Percentiles rank a stretch among this genome's conserved stretches.
Conservation (phyloP, 2,888 invertebrate species). For the Scaptomyza flava region DNA sequence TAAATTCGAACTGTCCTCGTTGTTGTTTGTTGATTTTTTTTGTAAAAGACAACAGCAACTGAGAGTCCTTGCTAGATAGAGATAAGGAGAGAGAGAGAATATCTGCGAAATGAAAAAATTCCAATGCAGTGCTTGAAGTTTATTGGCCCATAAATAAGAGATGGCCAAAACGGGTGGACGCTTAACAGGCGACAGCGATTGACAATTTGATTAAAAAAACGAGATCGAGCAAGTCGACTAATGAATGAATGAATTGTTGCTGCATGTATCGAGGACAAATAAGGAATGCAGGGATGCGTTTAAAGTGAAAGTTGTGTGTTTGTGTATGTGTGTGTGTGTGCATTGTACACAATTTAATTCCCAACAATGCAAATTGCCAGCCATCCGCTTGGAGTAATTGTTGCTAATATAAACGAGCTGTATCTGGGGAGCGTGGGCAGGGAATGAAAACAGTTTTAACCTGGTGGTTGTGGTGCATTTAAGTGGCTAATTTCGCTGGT, state of each 20-base stretch:
- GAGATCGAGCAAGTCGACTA: slow-evolving; percentile 31
- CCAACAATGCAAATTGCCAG: slow-evolving; percentile 56
- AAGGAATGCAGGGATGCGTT: slow-evolving; percentile 38
- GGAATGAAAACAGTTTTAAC: neutral
- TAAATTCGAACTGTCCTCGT: slow-evolving; percentile 74
- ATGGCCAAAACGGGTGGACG: slow-evolving; percentile 37
- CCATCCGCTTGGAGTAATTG: slow-evolving; percentile 77
- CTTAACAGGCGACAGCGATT: slow-evolving; percentile 67
- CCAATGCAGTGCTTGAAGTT: slow-evolving; percentile 78
- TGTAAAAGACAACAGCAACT: slow-evolving; percentile 35
- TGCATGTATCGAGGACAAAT: slow-evolving; percentile 49
- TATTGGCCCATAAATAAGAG: slow-evolving; percentile 80
- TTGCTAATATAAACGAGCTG: slow-evolving; percentile 70
- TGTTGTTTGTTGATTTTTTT: slow-evolving; percentile 27
- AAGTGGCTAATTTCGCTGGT: slow-evolving; percentile 78
- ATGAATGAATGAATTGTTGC: slow-evolving; percentile 14
- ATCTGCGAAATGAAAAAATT: slow-evolving; percentile 74
- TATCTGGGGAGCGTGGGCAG: neutral
- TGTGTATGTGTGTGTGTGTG: neutral
- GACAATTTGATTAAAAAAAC: slow-evolving; percentile 80
- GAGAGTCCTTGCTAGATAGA: slow-evolving; percentile 7
- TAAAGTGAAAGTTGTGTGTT: slow-evolving; percentile 63
- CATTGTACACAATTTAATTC: slow-evolving; percentile 51
- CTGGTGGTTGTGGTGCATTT: slow-evolving; percentile 52
- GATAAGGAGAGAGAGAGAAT: neutral